These are phyloP conservation scores for Erythrocebus patas DNA, from an alignment of 2,113 vertebrate genomes.

Conservation along the genomic window DNA sequence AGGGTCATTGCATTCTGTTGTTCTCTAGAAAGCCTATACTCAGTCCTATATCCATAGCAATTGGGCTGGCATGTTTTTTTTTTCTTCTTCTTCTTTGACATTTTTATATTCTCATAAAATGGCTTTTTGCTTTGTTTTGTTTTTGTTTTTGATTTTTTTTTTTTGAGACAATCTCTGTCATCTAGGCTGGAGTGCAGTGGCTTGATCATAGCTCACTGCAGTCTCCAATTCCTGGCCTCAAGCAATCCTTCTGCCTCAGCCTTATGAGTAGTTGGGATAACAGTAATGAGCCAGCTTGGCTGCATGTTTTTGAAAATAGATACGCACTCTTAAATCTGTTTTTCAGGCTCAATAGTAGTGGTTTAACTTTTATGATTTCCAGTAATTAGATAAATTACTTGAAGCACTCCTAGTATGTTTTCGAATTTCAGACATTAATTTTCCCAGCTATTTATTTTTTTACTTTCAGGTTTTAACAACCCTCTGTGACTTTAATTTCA, in stretches of 20 bases:
- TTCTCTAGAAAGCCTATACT: neutral
- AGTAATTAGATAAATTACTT: slow-evolving; percentile 36
- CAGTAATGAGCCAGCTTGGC: neutral
- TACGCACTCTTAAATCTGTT: neutral
- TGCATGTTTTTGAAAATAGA: neutral
- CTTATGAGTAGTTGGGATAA: neutral
- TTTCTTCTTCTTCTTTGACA: neutral
- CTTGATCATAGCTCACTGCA: too few species aligned
- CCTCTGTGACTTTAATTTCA: neutral
- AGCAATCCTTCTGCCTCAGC: too few species aligned
- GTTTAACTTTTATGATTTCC: neutral
- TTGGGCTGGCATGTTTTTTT: neutral
- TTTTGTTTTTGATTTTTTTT: too few species aligned
- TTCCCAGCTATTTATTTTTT: neutral
- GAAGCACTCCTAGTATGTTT: neutral
- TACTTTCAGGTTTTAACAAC: slow-evolving; percentile 43
- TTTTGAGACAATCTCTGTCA: too few species aligned
- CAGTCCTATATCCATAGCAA: neutral
- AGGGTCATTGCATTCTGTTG: neutral
- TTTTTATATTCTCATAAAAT: slow-evolving; percentile 9
- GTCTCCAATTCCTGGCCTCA: too few species aligned
- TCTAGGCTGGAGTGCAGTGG: too few species aligned
- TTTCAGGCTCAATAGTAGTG: neutral
- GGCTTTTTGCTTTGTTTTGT: neutral
- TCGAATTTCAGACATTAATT: neutral